Evolutionary conservation across 2,888 invertebrate species (phyloP), one percentile per base, ranked within the genome.

Genomic region (Lacanobia oleracea): DNA sequence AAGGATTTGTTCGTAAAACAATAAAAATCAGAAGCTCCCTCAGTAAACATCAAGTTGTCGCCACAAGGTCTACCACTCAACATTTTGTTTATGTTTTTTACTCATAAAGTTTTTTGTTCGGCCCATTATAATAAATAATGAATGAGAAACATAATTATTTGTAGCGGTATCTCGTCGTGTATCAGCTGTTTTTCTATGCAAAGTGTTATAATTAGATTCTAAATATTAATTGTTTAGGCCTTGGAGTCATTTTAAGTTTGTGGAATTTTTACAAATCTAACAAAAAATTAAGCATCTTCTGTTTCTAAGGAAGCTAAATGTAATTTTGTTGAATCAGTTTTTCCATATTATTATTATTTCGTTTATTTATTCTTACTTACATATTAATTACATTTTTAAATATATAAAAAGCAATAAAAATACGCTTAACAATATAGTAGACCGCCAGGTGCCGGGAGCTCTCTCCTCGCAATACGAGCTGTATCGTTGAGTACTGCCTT

Each of bases 201-300:
- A 45, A 66, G 10, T 61, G 21, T 64, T 50, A 48, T 67, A 50
- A 72, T 48, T 8, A 21, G 48, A n/a, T 2, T 56, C 14, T 23
- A n/a, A 27, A 27, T 33, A 59, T 69, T 70, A 77, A 73, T 77
- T 77, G 70, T 10, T 50, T n/a, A 33, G 14, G 16, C 77, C 71
- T 73, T 73, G 77, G 8, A 10, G 18, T 43, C 1, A 50, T 43
- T 50, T 69, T 43, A 69, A 69, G 33, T 23, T 33, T n/a, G 12
- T 43, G 54, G 77, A 69, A 50, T 50, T 33, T 69, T 69, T 70
- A 40, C 4, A 43, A 43, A 66, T n/a, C 12, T 1, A 23, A 0
- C 43, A 62, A 12, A 27, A 75, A 9, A 43, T 64, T 2, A 27
- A 33, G 21, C 0, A 14, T 63, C 16, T 37, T 43, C 9, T n/a